phyloP scores from a whole-genome alignment of 2,888 invertebrate species.

The Microctonus aethiopoides region DNA sequence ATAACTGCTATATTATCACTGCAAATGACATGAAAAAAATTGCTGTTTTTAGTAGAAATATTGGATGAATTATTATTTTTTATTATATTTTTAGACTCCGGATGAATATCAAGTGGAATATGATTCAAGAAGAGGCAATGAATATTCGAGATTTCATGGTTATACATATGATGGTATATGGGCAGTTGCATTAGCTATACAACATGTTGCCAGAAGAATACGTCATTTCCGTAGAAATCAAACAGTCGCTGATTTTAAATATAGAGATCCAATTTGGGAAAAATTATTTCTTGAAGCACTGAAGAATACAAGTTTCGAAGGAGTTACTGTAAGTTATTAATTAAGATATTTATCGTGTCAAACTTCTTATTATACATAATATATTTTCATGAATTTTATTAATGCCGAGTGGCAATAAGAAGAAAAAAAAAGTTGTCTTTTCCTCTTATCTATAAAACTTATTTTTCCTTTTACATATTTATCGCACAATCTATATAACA shows the following conservation, averaged over 20 bases:
- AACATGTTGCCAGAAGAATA: conserved; percentile 84
- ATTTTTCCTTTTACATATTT: too few species aligned
- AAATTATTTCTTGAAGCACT: conserved; percentile 87
- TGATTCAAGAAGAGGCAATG: conserved; percentile 80
- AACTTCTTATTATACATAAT: too few species aligned
- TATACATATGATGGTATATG: conserved; percentile 99
- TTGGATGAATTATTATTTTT: conserved; percentile 12
- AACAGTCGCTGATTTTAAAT: conserved; percentile 84
- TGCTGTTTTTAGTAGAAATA: neutral
- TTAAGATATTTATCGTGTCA: neutral
- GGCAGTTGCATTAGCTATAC: conserved; percentile 96
- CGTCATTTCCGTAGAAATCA: conserved; percentile 78
- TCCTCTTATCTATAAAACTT: too few species aligned
- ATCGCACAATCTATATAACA: too few species aligned
- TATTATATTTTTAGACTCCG: conserved; percentile 77
- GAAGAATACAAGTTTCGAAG: conserved; percentile 92
- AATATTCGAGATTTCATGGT: conserved; percentile 95
- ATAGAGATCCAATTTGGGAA: conserved; percentile 89
- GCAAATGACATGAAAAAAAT: too few species aligned
- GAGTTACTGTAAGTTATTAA: conserved; percentile 77
- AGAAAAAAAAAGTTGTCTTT: too few species aligned
- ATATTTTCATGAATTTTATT: too few species aligned
- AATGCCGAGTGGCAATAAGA: too few species aligned
- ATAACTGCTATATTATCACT: too few species aligned
- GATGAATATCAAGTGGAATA: conserved; percentile 89